Evolutionary conservation across 2,797 vertebrate species (phyloP).

Genomic region (Argya squamiceps): DNA sequence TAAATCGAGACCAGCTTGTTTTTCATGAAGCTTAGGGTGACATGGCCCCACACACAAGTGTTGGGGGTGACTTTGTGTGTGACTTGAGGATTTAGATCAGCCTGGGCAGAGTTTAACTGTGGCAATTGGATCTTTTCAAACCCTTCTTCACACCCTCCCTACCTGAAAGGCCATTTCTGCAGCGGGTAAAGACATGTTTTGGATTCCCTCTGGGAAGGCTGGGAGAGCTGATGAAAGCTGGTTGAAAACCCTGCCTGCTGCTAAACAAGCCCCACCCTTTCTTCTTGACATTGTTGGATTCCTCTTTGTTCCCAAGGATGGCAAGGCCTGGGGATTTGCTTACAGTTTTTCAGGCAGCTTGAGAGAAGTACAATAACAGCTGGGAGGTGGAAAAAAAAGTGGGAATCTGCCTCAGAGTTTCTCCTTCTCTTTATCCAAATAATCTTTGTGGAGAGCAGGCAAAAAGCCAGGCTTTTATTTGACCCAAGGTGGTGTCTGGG

Average conservation of each 20-base stretch:
- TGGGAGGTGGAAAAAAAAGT: slow-evolving; percentile 12
- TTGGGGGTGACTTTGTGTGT: neutral
- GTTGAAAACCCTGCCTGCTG: neutral
- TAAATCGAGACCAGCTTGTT: neutral
- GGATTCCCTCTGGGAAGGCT: slow-evolving; percentile 58
- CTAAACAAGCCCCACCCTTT: slow-evolving; percentile 1
- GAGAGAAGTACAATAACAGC: neutral
- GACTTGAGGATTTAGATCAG: neutral
- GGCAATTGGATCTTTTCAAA: neutral
- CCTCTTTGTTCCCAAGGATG: slow-evolving; percentile 42
- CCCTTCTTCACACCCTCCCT: neutral
- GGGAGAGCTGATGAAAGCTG: slow-evolving; percentile 54
- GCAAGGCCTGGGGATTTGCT: slow-evolving; percentile 31
- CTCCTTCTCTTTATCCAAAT: neutral
- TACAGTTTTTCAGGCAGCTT: slow-evolving; percentile 8
- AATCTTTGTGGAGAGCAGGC: neutral
- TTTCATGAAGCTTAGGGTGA: neutral
- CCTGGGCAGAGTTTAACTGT: neutral
- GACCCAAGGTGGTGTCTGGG: slow-evolving; percentile 11
- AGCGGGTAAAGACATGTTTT: slow-evolving; percentile 55
- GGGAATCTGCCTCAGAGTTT: slow-evolving; percentile 11
- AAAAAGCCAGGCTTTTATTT: neutral
- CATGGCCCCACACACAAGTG: neutral
- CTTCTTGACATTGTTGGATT: slow-evolving; percentile 39
- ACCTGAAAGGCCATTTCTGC: neutral